Evolutionary conservation across 2,888 invertebrate genomes (phyloP).

Genomic region (Lasioglossum malachurum): DNA sequence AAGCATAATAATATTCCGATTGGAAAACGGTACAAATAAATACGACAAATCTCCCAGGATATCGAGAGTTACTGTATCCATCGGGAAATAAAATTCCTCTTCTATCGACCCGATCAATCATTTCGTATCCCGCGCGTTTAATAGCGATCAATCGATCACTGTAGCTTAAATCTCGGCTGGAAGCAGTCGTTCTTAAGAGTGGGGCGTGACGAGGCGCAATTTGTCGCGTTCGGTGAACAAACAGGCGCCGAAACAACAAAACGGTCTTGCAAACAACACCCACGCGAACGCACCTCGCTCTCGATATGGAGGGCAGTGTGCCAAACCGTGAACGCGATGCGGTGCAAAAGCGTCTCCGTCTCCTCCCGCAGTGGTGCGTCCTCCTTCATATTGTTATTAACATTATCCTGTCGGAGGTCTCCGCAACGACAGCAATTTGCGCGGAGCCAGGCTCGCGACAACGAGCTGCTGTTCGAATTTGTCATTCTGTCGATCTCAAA

Average conservation of each 20-base stretch:
- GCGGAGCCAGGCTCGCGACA: slow-evolving; percentile 78
- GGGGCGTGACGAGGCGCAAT: slow-evolving; percentile 2
- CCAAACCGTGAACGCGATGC: slow-evolving; percentile 91
- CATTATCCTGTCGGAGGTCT: slow-evolving; percentile 73
- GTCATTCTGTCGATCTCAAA: slow-evolving; percentile 68
- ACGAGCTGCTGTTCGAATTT: slow-evolving; percentile 76
- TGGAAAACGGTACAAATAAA: background rate
- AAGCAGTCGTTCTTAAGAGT: background rate
- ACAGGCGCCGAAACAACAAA: background rate
- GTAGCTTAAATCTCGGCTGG: background rate
- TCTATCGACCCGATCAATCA: background rate
- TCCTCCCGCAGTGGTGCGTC: slow-evolving; percentile 85
- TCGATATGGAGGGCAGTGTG: slow-evolving; percentile 90
- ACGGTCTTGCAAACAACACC: background rate
- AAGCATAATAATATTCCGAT: background rate
- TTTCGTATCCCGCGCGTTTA: background rate
- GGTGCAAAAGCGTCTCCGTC: slow-evolving; percentile 88
- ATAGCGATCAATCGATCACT: slow-evolving; percentile 52
- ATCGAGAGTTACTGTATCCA: background rate
- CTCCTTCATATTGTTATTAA: slow-evolving; percentile 77
- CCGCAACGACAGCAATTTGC: slow-evolving; percentile 80
- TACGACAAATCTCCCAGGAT: background rate
- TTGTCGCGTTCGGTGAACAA: background rate
- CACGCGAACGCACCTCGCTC: slow-evolving; percentile 82
- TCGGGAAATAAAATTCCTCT: background rate